Base-by-base conservation (phyloP, 2,113 vertebrate species). In the Labrus mixtus region DNA sequence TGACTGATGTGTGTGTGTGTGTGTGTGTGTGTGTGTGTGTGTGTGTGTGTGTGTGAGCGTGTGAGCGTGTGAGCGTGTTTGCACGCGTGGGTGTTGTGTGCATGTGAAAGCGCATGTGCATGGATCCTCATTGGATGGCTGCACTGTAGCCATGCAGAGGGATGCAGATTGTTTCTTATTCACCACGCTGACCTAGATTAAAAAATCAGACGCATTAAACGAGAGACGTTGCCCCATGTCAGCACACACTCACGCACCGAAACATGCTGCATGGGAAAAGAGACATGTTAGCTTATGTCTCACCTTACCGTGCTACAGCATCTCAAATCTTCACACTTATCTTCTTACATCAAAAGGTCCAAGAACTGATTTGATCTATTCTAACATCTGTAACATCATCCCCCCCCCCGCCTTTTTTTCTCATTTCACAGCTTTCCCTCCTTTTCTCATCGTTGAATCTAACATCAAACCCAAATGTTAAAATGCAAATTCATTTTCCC, bases 111-210 rank as follows among this genome's bases (percentile, higher is more conserved):
- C 17, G 29, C 67, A 55, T 59, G 78, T 68, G 12, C 59, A 63
- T 20, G 67, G 56, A 58, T 79, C 62, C 54, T 73, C 53, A 80
- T 84, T 79, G 76, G 68, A 59, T 62, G 68, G 73, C 61, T 85
- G 76, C 54, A 68, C 83, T 89, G 84, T 77, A 86, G 84, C 76
- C 86, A 78, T 81, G 87, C 82, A 88, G 85, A 80, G 68, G 83
- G 79, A 84, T 86, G 84, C 85, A 89, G 84, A 91, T 89, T 83
- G 81, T 87, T 78, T 85, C 77, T 86, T 89, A 90, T 85, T 89
- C 87, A 87, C 62, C 61, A 75, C 22, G 73, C 79, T 91, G 92
- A 91, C 91, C 91, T 91, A 93, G 89, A 92, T 93, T 89, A 81
- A 25, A 48, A 80, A 82, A 80, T 78, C 76, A 57, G 36, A 64